Base-by-base conservation (phyloP, 2,113 vertebrate genomes). In the Prochilodus magdalenae region DNA sequence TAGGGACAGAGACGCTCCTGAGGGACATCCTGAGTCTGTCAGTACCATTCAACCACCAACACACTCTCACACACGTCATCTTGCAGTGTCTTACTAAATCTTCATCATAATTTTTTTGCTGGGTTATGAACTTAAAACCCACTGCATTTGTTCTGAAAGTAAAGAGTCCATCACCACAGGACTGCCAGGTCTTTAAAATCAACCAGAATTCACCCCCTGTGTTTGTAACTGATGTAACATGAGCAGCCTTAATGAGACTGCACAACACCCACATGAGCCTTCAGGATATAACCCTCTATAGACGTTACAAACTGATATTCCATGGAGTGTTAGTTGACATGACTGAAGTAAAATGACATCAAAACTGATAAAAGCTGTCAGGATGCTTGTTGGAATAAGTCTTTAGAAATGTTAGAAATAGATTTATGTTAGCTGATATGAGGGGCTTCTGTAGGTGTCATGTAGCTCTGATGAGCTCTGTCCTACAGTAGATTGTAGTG, bases 21-120 rank as follows among this genome's bases (percentile, higher is more conserved):
- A 44, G 33, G 66, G 18, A 70, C 33, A n/a, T 44, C 33, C 66
- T 44, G 66, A 70, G 22, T 70, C 66, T 70, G 66, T 44, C 36
- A 44, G 33, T 44, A 70, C 66, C 22, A 24, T 44, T 70, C 66
- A 70, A n/a, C 66, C 33, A 44, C 66, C 33, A 70, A 40, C 66
- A 44, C 66, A 70, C 30, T n/a, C 15, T 20, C 66, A 70, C 33
- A 69, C 10, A 62, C 33, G 18, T 75, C n/a, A 62, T 40, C 30
- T 40, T 59, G n/a, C 20, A 59, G 22, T 75, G 73, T 36, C 73
- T 26, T 1, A n/a, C 27, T 33, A 74, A 66, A 33, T 66, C 63
- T 57, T 57, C 18, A 36, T 59, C 27, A n/a, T n/a, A 33, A 40
- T 18, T 20, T 63, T 33, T 55, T 55, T 55, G 73, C 29, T 59